Evolutionary conservation across 2,797 vertebrate species (phyloP).

Genomic region (Salmo trutta): DNA sequence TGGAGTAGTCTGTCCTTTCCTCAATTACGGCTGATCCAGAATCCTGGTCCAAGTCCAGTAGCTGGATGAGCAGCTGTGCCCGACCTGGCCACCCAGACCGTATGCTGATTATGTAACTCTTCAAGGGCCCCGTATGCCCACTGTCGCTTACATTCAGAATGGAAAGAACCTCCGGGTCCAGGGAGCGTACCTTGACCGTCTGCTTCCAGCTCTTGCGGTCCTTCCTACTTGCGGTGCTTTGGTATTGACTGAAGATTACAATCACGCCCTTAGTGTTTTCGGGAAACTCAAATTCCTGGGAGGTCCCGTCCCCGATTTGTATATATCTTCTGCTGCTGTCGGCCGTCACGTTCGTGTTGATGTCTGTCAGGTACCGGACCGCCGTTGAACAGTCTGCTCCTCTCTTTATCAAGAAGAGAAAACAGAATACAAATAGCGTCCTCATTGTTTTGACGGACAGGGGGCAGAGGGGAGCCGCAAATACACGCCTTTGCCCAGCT

Average conservation of each 20-base stretch:
- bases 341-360: conserved; percentile 46
- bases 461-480: conserved; percentile 49
- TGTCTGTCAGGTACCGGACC: conserved; percentile 53
- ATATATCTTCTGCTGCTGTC: conserved; percentile 65
- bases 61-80: conserved; percentile 81
- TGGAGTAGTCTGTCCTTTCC: conserved; percentile 82
- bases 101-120: conserved; percentile 81
- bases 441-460: conserved; percentile 57
- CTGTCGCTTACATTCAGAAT: conserved; percentile 82
- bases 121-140: conserved; percentile 46
- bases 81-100: conserved; percentile 79
- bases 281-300: conserved; percentile 85
- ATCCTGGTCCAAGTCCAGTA: conserved; percentile 71
- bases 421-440: conserved; percentile 67
- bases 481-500: conserved; percentile 51
- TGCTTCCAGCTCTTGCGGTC: conserved; percentile 68
- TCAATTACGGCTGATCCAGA: conserved; percentile 75
- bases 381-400: conserved; percentile 55
- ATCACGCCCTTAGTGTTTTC: conserved; percentile 87
- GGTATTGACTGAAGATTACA: conserved; percentile 81
- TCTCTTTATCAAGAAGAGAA: conserved; percentile 56
- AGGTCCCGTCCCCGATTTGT: conserved; percentile 83
- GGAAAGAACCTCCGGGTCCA: conserved; percentile 82
- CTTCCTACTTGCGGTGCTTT: conserved; percentile 52
- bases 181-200: conserved; percentile 76